phyloP scores from a whole-genome alignment of 2,797 vertebrate genomes.

The Argentina silus region DNA sequence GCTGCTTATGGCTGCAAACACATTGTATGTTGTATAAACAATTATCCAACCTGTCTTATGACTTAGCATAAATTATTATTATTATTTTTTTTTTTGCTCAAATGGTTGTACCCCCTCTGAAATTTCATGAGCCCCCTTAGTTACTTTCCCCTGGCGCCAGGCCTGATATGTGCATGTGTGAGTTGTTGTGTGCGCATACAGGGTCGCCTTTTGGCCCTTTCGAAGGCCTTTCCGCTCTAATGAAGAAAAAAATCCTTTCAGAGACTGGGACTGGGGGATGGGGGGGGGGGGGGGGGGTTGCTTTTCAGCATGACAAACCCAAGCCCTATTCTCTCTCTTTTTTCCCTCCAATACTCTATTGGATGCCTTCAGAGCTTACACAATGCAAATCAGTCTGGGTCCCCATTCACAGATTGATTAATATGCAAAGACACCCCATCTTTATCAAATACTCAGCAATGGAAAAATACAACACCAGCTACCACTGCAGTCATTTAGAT shows the following conservation, averaged over 20 bases:
- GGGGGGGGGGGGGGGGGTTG: conserved; percentile 40
- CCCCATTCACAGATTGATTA: conserved; percentile 90
- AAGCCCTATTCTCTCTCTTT: conserved; percentile 46
- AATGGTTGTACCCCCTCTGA: too few relatives aligned
- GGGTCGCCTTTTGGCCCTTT: conserved; percentile 67
- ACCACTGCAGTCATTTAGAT: conserved; percentile 43
- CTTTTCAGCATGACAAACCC: conserved; percentile 82
- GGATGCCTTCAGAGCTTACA: conserved; percentile 80
- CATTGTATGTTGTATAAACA: too few relatives aligned
- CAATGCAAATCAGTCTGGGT: conserved; percentile 88
- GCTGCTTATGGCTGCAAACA: too few relatives aligned
- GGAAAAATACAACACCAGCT: conserved; percentile 53
- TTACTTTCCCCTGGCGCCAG: too few relatives aligned
- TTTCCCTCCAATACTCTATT: conserved; percentile 76
- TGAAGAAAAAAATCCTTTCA: conserved; percentile 72
- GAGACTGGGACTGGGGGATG: conserved; percentile 10
- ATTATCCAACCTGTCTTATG: too few relatives aligned
- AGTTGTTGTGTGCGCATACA: conserved; percentile 53
- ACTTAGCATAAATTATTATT: too few relatives aligned
- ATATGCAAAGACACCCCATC: conserved; percentile 87
- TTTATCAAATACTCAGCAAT: conserved; percentile 72
- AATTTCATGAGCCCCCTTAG: too few relatives aligned
- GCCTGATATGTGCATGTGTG: not conserved
- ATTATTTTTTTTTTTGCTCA: too few relatives aligned
- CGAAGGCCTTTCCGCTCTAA: conserved; percentile 73